A percentile compares a stretch with the other conserved stretches of the same genome.
These are phyloP conservation scores for Clanis bilineata DNA, from an alignment of 2,888 invertebrate species.

Conservation along the genomic window DNA sequence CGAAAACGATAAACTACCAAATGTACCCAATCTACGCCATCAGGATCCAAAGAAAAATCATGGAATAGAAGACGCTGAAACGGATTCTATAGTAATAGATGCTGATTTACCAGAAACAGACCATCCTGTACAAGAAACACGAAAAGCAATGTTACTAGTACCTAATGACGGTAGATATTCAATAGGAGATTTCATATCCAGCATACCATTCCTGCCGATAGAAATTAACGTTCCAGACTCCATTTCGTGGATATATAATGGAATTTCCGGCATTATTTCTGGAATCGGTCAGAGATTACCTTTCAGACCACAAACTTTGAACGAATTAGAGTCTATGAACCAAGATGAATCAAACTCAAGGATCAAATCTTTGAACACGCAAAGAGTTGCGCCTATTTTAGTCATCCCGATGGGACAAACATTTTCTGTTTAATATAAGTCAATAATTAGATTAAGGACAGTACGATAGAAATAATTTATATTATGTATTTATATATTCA, in stretches of 20 bases:
- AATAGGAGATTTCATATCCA: constrained; percentile 74
- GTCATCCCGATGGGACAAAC: constrained; percentile 45
- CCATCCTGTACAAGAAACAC: constrained; percentile 20
- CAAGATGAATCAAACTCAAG: constrained; percentile 36
- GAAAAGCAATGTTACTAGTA: constrained; percentile 45
- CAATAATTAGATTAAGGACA: not conserved
- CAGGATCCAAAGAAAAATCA: constrained; percentile 30
- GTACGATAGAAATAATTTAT: too few species aligned
- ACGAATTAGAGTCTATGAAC: constrained; percentile 19
- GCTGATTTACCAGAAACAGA: constrained; percentile 36
- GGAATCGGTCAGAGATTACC: constrained; percentile 59
- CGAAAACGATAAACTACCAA: constrained; percentile 23
- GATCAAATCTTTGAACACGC: constrained; percentile 38
- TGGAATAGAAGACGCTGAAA: constrained; percentile 42
- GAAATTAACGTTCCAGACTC: constrained; percentile 85
- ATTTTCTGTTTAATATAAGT: constrained; percentile 17
- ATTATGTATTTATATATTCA: too few species aligned
- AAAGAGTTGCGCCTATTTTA: constrained; percentile 43
- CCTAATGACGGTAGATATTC: constrained; percentile 49
- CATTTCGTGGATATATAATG: constrained; percentile 67
- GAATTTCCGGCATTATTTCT: constrained; percentile 56
- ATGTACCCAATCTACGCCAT: not conserved
- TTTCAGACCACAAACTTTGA: constrained; percentile 39
- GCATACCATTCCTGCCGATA: constrained; percentile 82
- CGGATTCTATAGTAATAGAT: constrained; percentile 57